These are phyloP conservation scores for Drepana falcataria DNA, from an alignment of 2,888 invertebrate genomes.

Conservation along the genomic window DNA sequence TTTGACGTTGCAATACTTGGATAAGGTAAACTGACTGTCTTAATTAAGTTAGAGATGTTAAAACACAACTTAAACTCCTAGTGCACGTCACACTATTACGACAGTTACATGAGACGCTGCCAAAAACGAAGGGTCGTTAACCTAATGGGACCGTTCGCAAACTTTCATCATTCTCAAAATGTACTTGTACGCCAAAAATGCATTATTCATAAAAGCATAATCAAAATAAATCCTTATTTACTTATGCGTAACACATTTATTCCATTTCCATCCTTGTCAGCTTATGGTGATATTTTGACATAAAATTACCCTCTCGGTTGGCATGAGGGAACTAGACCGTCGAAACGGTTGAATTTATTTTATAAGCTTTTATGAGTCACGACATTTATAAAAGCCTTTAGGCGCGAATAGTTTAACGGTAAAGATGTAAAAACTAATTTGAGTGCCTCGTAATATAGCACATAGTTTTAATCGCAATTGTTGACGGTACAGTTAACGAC, in stretches of 20 bases:
- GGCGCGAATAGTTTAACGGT: slow-evolving; percentile 17
- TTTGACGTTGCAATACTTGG: slow-evolving; percentile 72
- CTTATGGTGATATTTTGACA: slow-evolving; percentile 36
- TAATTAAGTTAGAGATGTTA: slow-evolving; percentile 65
- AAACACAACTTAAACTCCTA: slow-evolving; percentile 44
- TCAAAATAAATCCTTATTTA: slow-evolving; percentile 26
- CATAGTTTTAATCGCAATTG: neutral
- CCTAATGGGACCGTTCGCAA: neutral
- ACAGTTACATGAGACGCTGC: neutral
- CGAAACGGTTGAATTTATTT: slow-evolving; percentile 24
- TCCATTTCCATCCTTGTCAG: slow-evolving; percentile 33
- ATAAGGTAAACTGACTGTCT: slow-evolving; percentile 71
- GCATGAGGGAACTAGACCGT: slow-evolving; percentile 1
- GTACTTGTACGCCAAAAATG: neutral
- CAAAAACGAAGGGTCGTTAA: neutral
- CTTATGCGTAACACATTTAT: slow-evolving; percentile 28
- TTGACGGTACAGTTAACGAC: neutral
- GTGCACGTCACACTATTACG: slow-evolving; percentile 7
- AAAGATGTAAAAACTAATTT: slow-evolving; percentile 2
- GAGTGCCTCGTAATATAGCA: neutral
- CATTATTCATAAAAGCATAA: slow-evolving; percentile 8
- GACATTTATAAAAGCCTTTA: slow-evolving; percentile 25
- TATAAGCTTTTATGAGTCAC: slow-evolving; percentile 31
- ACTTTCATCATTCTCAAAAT: neutral
- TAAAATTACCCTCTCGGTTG: slow-evolving; percentile 26